Percentiles rank a stretch among this genome's conserved stretches.
Conservation (phyloP, 2,113 vertebrate genomes). For the Ceuthmochares aereus region DNA sequence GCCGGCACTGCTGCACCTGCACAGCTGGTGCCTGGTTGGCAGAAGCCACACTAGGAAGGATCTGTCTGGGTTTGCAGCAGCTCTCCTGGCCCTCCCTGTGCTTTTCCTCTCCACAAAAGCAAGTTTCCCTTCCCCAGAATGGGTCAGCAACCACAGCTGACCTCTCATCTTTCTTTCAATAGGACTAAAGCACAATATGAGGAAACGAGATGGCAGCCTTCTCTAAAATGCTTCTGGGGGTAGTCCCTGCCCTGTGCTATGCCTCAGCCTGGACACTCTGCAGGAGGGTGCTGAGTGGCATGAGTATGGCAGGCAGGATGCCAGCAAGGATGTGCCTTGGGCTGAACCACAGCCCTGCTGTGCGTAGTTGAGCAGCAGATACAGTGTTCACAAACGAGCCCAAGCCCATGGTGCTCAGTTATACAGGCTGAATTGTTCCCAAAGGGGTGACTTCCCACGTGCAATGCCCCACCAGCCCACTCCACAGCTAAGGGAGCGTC, state of each 20-base stretch:
- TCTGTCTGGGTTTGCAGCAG: not conserved
- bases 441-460: not conserved
- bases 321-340: not conserved
- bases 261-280: fast-evolving
- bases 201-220: not conserved
- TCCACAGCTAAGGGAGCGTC: fast-evolving
- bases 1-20: not conserved
- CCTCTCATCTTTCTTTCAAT: not conserved
- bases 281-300: not conserved
- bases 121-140: not conserved
- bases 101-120: not conserved
- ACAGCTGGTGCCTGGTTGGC: fast-evolving
- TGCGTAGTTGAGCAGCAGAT: not conserved
- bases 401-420: not conserved
- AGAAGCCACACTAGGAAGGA: not conserved
- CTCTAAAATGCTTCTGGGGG: not conserved
- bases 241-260: not conserved
- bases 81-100: not conserved
- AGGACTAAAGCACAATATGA: not conserved
- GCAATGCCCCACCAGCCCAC: not conserved
- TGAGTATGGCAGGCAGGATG: not conserved
- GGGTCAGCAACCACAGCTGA: fast-evolving
- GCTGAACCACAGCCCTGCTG: not conserved
- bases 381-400: not conserved
- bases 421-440: not conserved